phyloP scores from a whole-genome alignment of 2,888 invertebrate genomes.

The Geophilus truncorum region DNA sequence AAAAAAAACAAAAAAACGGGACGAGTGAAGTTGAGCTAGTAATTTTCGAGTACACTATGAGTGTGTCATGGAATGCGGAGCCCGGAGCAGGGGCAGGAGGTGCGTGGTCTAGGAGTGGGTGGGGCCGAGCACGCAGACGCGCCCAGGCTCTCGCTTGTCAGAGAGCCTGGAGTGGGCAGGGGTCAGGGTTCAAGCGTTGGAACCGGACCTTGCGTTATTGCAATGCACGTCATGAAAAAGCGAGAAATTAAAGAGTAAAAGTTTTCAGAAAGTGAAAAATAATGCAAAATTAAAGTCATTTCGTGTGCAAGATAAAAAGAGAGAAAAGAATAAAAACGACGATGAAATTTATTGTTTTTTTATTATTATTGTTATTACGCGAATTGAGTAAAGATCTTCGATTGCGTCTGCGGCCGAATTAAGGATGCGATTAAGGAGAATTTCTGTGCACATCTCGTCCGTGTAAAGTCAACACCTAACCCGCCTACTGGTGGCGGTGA shows the following conservation, averaged over 20 bases:
- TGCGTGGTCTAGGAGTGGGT: constrained; percentile 20
- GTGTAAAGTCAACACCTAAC: constrained; percentile 10
- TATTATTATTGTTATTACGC: not conserved
- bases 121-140: constrained; percentile 15
- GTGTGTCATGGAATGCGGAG: constrained; percentile 13
- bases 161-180: constrained; percentile 25
- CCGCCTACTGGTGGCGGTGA: constrained; percentile 18
- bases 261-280: not conserved
- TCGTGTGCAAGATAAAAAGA: no score
- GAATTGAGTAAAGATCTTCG: not conserved
- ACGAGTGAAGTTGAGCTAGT: constrained; percentile 7
- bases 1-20: not conserved
- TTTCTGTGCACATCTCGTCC: not conserved
- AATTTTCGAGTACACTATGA: constrained; percentile 23
- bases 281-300: not conserved
- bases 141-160: constrained; percentile 27
- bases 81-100: constrained; percentile 13
- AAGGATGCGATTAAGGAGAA: not conserved
- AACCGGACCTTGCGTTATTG: constrained; percentile 20
- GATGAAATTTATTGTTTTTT: not conserved
- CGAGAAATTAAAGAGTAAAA: constrained; percentile 25
- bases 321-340: not conserved
- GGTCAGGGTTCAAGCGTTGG: constrained; percentile 17
- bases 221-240: constrained; percentile 15
- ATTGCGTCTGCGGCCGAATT: no score